Evolutionary conservation across 2,797 vertebrate species (phyloP), one percentile per base, ranked within the genome.

Genomic region (Lepidocolaptes lacrymiger): DNA sequence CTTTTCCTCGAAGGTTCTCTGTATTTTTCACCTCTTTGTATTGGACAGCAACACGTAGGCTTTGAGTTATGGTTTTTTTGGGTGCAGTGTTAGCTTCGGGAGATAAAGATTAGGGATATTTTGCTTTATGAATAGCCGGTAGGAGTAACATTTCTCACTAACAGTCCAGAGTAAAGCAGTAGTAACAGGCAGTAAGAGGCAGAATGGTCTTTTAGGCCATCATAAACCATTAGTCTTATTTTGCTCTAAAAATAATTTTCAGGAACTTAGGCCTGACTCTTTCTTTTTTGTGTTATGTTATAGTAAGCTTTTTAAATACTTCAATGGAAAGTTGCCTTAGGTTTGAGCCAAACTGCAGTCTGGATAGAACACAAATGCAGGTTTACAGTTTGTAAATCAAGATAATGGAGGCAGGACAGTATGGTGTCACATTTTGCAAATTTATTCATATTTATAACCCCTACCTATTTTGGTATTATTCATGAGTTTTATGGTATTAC

Each of bases 201-300:
- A 86, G 52, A 64, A 64, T 32, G 27, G 15, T 58, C 34, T 39
- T 78, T 89, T 44, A 63, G 55, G 36, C 55, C 67, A 28, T 82
- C 28, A 10, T 55, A 79, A 93, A 27, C 39, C 4, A 37, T 61
- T 82, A 74, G 43, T 27, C 39, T 88, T 77, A 77, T 49, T 94
- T 80, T 89, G 51, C n/a, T 94, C 51, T 81, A 81, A 90, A 93
- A 91, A 84, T 49, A 84, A 23, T 88, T 69, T 84, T 73, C 74
- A 81, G 73, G 66, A 86, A 43, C 54, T 84, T 28, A 30, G n/a
- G 21, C 26, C 75, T 84, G 71, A 16, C 52, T 75, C 48, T 91
- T 68, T 58, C 46, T n/a, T 51, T 88, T 78, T 61, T 66, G 62
- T 66, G 21, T 88, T 69, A 22, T 26, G 48, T 44, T 91, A 24